Base-by-base conservation (phyloP, 2,113 vertebrate genomes). In the Tachysurus vachellii region DNA sequence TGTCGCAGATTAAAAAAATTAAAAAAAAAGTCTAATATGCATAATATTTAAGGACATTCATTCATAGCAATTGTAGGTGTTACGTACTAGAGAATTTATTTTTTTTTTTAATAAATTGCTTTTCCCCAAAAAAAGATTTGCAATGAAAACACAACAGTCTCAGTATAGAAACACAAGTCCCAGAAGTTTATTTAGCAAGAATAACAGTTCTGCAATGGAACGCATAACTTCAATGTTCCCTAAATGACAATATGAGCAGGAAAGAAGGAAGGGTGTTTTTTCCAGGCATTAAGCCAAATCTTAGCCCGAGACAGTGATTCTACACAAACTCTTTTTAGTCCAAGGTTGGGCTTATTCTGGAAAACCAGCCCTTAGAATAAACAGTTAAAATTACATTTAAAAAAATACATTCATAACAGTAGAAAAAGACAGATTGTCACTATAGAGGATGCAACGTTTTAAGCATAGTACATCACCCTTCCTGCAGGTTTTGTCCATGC, bases 121-220 rank as follows among this genome's bases (percentile, higher is more conserved):
- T 16, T 66, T 14, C 14, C 64, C 5, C 36, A 17, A 70, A 44
- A 0, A 4, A 10, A 13, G 8, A 54, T 31, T 2, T 53, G 17
- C 4, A 10, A 76, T 26, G 54, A 68, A 57, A 82, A 89, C 59
- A 84, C 79, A 54, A 80, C 87, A 88, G 76, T 77, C 64, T 54
- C 68, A 16, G 70, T 88, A 80, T 91, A 92, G 87, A 91, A 89
- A 91, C 90, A 92, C 88, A 90, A 80, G 89, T 91, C 92, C 88
- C 83, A 89, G 88, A 91, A 61, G 89, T 91, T 92, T 91, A 91
- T 90, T 92, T 89, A 86, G 89, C 89, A 91, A 91, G 89, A 90
- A 89, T 90, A 91, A 89, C 85, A 91, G 88, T 89, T 91, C 82
- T 91, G 90, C 90, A 91, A 90, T 90, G 91, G 89, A 90, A 91